Evolutionary conservation across 2,888 invertebrate species (phyloP), one percentile per base, ranked within the genome.

Genomic region (Chrysopilus asiliformis): DNA sequence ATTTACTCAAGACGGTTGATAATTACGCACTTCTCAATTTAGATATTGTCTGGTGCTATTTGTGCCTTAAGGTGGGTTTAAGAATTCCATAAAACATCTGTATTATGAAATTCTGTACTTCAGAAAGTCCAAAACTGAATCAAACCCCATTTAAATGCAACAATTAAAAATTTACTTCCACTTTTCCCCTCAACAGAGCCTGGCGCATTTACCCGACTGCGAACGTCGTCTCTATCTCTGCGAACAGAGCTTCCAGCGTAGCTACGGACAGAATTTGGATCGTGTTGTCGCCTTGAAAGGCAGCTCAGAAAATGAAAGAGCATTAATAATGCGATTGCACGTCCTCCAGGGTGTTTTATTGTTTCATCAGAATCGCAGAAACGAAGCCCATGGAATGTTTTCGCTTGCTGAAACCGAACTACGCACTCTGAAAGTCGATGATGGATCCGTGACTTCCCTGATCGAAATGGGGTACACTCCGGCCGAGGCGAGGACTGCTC

Each of bases 21-120:
- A 89, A 89, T 61, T 83, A 78, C 62, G 87, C 81, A 0, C 66
- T 86, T 4, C 67, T 87, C 20, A 84, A 85, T 60, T 64, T 89
- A 51, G 87, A 89, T 60, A 79, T 87, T 44, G 78, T 83, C n/a
- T 89, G 89, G 87, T 84, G 86, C 58, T 87, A 87, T 64, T 68
- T 86, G 34, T 76, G 78, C 50, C 67, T 89, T 16, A 60, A 59
- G 44, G 55, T 55, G 36, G 31, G 18, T 4, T 9, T 33, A n/a
- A 12, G 9, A 28, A n/a, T 10, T 17, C 10, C 7, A 22, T 8
- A 10, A 22, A n/a, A n/a, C n/a, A n/a, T n/a, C n/a, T n/a, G n/a
- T n/a, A n/a, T n/a, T n/a, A n/a, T n/a, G n/a, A n/a, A n/a, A n/a
- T n/a, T n/a, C n/a, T n/a, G n/a, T n/a, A n/a, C n/a, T n/a, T n/a